Evolutionary conservation across 2,888 invertebrate species (phyloP), one percentile per base, ranked within the genome.

Genomic region (Nycteola revayana): DNA sequence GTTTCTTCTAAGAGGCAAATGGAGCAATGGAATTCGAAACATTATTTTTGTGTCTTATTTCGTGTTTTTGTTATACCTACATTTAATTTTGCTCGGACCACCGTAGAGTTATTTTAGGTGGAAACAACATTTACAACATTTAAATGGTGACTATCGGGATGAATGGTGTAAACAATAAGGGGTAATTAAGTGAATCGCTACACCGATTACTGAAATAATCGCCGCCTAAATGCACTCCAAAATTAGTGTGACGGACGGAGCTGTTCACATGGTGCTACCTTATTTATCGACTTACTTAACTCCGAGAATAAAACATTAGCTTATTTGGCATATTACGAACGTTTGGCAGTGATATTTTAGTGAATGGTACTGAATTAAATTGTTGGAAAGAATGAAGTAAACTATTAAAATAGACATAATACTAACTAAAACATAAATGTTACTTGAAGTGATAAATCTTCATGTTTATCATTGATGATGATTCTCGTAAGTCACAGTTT

Each of bases 141-240:
- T 70, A 75, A 76, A 75, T 68, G 61, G 60, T 50, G 49, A 45
- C 58, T 48, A 52, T 64, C 62, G 49, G 48, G 58, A 75, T 66
- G 54, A 53, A 75, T 67, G 60, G 65, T 60, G 72, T 75, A 71
- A 80, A 80, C 78, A 78, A 62, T 66, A 63, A 60, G 63, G 45
- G 60, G 67, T 75, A 78, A 77, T 82, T 77, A 77, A 78, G 68
- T 72, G 73, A 60, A 73, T 71, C 65, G 66, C 62, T 67, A 57
- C 55, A 59, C 61, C 60, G 61, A 73, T 80, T 74, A 67, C 62
- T 42, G 60, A 72, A 74, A 72, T 76, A 75, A 81, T 76, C 73
- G 63, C 42, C 49, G 64, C 48, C 62, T 70, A 72, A 81, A 76
- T 74, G 72, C 57, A 66, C 63, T 75, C 72, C 51, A 62, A 74